These are phyloP conservation scores for Scaptomyza flava DNA, from an alignment of 2,888 invertebrate genomes.

Conservation along the genomic window DNA sequence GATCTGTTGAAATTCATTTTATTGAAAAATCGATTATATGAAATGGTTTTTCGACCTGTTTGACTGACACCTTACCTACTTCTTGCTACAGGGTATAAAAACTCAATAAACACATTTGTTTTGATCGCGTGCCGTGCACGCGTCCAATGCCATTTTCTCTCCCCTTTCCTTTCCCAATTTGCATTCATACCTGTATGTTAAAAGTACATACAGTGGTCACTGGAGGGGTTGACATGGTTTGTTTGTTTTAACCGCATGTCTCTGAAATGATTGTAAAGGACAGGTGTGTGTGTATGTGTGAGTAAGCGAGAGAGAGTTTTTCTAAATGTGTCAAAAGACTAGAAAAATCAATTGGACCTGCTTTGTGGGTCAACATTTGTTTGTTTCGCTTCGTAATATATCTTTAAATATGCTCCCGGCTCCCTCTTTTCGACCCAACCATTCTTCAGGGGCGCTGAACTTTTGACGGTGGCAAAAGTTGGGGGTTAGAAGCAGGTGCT, in stretches of 20 bases:
- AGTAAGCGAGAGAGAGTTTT: slow-evolving; percentile 9
- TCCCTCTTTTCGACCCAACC: not conserved
- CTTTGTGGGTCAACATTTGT: slow-evolving; percentile 51
- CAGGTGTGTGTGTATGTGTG: slow-evolving; percentile 28
- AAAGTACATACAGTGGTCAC: not conserved
- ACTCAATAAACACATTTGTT: slow-evolving; percentile 49
- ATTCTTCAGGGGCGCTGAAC: slow-evolving; percentile 35
- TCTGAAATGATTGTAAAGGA: slow-evolving; percentile 18
- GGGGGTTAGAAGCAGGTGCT: not conserved
- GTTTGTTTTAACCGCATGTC: slow-evolving; percentile 20
- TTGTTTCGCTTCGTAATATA: slow-evolving; percentile 27
- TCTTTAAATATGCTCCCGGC: slow-evolving; percentile 21
- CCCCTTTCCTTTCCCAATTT: slow-evolving; percentile 20
- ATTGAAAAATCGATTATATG: not conserved
- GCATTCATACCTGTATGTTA: not conserved
- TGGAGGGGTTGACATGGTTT: slow-evolving; percentile 32
- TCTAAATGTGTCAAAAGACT: slow-evolving; percentile 17
- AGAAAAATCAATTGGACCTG: slow-evolving; percentile 48
- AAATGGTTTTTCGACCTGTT: too few relatives aligned
- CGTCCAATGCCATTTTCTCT: slow-evolving; percentile 36
- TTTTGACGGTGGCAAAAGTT: not conserved
- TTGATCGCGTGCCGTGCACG: slow-evolving; percentile 56
- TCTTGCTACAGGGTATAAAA: slow-evolving; percentile 12
- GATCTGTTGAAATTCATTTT: too few relatives aligned
- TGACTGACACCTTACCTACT: too few relatives aligned